Evolutionary conservation across 2,113 vertebrate genomes (phyloP), one percentile per base, ranked within the genome.

Genomic region (Gasterosteus aculeatus): DNA sequence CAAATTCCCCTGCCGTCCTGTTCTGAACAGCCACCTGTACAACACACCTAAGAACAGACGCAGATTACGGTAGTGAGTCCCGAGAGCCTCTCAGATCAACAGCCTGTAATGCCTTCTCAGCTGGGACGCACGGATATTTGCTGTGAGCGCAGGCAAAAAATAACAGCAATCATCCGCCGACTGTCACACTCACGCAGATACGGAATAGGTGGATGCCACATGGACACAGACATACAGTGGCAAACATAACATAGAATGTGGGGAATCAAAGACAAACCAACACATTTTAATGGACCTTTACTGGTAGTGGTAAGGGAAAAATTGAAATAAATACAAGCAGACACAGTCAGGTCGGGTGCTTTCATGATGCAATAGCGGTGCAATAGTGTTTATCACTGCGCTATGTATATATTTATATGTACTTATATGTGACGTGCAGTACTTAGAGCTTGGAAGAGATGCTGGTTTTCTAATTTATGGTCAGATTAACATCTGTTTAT

Each of bases 11-110:
- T 65, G 84, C 26, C 78, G 68, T 63, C 46, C 72, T 73, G 61
- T 83, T 63, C 62, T 31, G 33, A 85, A 78, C 80, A 90, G 88
- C 91, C 93, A 93, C 92, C 92, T 94, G 93, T 89, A 92, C 69
- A 58, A 69, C 83, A 88, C 88, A 92, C 89, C 89, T 91, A 88
- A 91, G 87, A 92, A 91, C 92, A 93, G 90, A 92, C 84, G 74
- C 80, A 89, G 84, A 87, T 82, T 84, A 80, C 70, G 67, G 63
- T 53, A 63, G 83, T 26, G 60, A 63, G 74, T 90, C 88, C 81
- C 89, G 7, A 53, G 87, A 72, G 89, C 81, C 22, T 31, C 69
- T 83, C 75, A 80, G 87, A 88, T 90, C 91, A 90, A 88, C 87
- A 90, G 86, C 83, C 80, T 80, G 85, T 88, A 91, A 92, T 92